Evolutionary conservation across 2,888 invertebrate species (phyloP).

Genomic region (Nemapogon koenigi): DNA sequence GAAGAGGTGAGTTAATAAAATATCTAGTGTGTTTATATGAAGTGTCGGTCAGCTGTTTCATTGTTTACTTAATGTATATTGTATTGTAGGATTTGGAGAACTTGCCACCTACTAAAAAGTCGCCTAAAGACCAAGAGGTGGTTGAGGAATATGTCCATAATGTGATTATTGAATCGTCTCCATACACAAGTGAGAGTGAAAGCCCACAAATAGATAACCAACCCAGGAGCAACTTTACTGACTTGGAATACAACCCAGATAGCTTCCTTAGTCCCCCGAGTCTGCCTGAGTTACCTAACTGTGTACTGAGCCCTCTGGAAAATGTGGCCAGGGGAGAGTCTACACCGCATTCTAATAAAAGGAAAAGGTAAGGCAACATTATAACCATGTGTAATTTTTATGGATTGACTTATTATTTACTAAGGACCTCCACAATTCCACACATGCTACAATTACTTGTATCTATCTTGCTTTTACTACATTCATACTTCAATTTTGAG

Average conservation of each 20-base stretch:
- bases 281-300: constrained; percentile 45
- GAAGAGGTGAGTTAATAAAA: constrained; percentile 42
- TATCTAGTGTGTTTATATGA: not conserved
- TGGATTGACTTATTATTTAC: too few relatives aligned
- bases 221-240: constrained; percentile 44
- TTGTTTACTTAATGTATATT: constrained; percentile 11
- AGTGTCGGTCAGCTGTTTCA: not conserved
- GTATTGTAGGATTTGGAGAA: constrained; percentile 46
- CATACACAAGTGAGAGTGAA: constrained; percentile 52
- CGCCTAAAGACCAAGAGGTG: constrained; percentile 32
- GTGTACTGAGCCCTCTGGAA: constrained; percentile 53
- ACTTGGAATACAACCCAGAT: constrained; percentile 51
- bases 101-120: constrained; percentile 47
- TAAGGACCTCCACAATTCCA: too few relatives aligned
- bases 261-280: constrained; percentile 56
- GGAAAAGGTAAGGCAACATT: constrained; percentile 41
- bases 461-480: too few relatives aligned
- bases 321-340: constrained; percentile 57
- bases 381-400: too few relatives aligned
- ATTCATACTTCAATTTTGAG: too few relatives aligned
- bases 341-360: constrained; percentile 56
- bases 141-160: constrained; percentile 37
- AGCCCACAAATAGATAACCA: constrained; percentile 34
- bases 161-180: constrained; percentile 51
- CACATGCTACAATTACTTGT: too few relatives aligned